A percentile compares a stretch with the other conserved stretches of the same genome.
phyloP scores from a whole-genome alignment of 35 echinoderm and acorn worm genomes.

The Hemicentrotus pulcherrimus region DNA sequence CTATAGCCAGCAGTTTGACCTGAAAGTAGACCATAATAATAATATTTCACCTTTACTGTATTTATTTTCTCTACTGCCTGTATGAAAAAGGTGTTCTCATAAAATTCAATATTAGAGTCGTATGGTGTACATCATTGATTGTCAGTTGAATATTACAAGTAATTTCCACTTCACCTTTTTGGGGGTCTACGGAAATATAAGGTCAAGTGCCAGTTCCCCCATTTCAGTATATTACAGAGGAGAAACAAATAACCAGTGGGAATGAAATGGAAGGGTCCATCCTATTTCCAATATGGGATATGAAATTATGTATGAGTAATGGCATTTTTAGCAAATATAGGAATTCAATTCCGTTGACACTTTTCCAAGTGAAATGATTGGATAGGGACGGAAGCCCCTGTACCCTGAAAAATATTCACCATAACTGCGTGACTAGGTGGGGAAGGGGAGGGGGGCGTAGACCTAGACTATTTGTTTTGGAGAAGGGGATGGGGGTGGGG shows the following conservation, averaged over 20 bases:
- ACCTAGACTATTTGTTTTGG: neutral
- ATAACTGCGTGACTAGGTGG: neutral
- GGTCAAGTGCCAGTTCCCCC: neutral
- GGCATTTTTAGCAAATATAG: constrained; percentile 12
- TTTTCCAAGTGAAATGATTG: neutral
- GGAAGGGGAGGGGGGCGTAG: neutral
- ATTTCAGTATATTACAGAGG: neutral
- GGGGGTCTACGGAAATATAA: neutral
- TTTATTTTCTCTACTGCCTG: neutral
- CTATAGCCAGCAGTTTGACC: neutral
- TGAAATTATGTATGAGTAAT: neutral
- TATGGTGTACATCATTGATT: neutral
- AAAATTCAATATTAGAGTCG: neutral
- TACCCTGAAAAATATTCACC: neutral
- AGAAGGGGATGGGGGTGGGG: neutral
- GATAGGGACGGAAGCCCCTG: neutral
- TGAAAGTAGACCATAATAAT: neutral
- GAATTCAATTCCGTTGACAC: constrained; percentile 10
- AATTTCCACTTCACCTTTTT: neutral
- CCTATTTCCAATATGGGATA: neutral
- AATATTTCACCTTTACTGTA: no score
- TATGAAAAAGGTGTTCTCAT: neutral
- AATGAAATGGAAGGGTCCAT: neutral
- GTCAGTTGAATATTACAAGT: neutral
- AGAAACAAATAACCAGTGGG: neutral